These are phyloP conservation scores for Masticophis lateralis DNA, from an alignment of 2,797 vertebrate species.

Conservation along the genomic window DNA sequence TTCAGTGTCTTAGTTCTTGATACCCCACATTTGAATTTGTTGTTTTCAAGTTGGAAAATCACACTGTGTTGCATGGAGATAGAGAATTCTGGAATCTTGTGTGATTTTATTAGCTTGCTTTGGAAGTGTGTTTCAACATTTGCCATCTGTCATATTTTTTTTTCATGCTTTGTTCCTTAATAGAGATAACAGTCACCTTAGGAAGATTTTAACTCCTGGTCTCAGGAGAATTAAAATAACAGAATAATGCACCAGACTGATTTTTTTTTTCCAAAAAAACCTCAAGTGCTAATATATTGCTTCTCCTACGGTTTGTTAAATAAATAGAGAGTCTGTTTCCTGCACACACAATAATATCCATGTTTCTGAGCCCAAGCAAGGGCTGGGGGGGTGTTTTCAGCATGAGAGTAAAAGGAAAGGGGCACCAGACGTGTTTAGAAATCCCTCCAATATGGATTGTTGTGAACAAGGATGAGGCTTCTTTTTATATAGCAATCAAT, in stretches of 20 bases:
- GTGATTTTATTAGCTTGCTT: neutral
- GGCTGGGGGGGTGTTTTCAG: neutral
- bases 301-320: neutral
- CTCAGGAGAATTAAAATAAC: neutral
- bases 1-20: neutral
- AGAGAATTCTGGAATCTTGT: neutral
- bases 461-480: neutral
- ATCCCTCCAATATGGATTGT: neutral
- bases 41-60: neutral
- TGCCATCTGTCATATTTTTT: neutral
- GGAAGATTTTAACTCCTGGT: neutral
- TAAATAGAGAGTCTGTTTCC: neutral
- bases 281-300: neutral
- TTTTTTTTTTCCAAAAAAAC: neutral
- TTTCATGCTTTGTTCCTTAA: neutral
- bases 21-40: neutral
- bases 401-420: neutral
- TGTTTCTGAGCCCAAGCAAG: neutral
- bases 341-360: neutral
- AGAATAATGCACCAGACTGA: neutral
- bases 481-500: conserved; percentile 1
- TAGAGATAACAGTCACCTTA: neutral
- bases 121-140: neutral
- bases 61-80: neutral
- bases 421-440: neutral